Evolutionary conservation across 2,888 invertebrate species (phyloP).

Genomic region (Acanthosepion pharaonis): DNA sequence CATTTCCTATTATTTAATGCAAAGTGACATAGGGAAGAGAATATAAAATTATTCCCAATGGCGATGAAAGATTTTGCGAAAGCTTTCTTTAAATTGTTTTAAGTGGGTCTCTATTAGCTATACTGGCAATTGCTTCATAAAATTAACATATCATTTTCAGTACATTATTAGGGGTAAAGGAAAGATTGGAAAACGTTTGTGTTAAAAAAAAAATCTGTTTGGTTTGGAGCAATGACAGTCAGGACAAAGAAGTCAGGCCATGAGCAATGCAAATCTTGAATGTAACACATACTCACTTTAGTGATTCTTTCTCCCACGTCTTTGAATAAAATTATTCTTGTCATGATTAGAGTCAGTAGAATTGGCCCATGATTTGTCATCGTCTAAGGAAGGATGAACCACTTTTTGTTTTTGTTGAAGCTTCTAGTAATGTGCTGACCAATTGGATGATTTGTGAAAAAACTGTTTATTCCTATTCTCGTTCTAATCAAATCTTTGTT

Average conservation of each 20-base stretch:
- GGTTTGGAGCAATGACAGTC: neutral
- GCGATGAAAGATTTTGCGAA: neutral
- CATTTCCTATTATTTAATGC: too few relatives aligned
- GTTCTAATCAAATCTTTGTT: neutral
- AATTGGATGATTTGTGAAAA: neutral
- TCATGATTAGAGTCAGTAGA: neutral
- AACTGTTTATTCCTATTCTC: neutral
- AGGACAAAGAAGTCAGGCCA: neutral
- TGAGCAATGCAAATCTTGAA: neutral
- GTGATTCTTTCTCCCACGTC: neutral
- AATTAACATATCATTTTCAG: neutral
- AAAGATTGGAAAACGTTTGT: neutral
- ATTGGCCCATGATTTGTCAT: neutral
- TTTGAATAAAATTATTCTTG: neutral
- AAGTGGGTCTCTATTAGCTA: neutral
- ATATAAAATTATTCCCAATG: neutral
- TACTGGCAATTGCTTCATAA: neutral
- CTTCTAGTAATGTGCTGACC: neutral
- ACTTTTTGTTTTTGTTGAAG: neutral
- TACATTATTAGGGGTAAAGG: neutral
- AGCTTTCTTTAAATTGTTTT: constrained; percentile 16
- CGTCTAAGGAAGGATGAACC: neutral
- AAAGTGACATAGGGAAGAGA: neutral
- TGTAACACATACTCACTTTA: neutral
- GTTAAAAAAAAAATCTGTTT: neutral